These are phyloP conservation scores for Sminthopsis crassicaudata DNA, from an alignment of 2,113 vertebrate species.

Conservation along the genomic window DNA sequence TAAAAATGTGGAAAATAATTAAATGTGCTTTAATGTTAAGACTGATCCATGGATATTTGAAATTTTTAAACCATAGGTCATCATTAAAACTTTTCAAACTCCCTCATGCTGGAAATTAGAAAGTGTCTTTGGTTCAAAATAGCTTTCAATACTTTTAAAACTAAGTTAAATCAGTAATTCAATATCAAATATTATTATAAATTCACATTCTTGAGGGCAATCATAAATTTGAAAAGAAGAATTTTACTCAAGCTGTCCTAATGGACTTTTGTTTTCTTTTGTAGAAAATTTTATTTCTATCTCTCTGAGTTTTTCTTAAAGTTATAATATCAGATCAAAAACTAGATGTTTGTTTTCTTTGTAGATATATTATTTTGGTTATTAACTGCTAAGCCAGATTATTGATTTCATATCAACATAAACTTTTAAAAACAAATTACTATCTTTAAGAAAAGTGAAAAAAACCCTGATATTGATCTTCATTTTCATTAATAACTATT, in stretches of 20 bases:
- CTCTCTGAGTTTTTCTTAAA: constrained; percentile 31
- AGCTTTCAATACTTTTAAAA: constrained; percentile 33
- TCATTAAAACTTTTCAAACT: not conserved
- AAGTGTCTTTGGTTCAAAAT: constrained; percentile 42
- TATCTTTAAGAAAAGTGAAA: not conserved
- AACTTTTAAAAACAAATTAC: constrained; percentile 24
- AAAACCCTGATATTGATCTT: constrained; percentile 34
- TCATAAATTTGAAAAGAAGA: not conserved
- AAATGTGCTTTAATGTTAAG: not conserved
- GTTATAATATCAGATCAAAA: constrained; percentile 20
- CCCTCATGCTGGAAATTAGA: constrained; percentile 23
- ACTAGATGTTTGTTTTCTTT: constrained; percentile 17
- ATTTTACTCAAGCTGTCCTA: constrained; percentile 30
- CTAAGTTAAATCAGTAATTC: constrained; percentile 34
- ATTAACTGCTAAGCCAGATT: constrained; percentile 35
- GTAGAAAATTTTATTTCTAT: not conserved
- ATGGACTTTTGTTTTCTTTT: not conserved
- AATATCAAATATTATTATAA: not conserved
- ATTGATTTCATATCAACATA: constrained; percentile 20
- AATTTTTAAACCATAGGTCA: not conserved
- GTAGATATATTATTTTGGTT: not conserved
- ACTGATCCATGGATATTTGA: not conserved
- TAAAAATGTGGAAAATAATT: not conserved
- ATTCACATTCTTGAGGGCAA: not conserved
- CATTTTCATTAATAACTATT: not conserved